phyloP scores from a whole-genome alignment of 35 echinoderm and acorn worm genomes.

The Stichopus chloronotus region DNA sequence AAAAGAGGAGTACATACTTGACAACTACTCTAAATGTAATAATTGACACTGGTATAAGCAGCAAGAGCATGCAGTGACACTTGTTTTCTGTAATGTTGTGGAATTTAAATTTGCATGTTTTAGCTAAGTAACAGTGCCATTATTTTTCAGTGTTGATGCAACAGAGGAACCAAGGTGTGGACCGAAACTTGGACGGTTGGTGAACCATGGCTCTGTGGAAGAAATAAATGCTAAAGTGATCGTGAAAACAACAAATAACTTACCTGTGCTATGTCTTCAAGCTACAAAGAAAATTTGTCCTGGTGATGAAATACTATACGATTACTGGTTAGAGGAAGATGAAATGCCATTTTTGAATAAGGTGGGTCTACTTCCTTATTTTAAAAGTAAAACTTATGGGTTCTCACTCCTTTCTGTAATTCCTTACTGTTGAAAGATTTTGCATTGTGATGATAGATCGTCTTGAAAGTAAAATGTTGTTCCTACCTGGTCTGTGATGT shows the following conservation, averaged over 20 bases:
- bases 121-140: neutral
- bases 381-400: too few relatives aligned
- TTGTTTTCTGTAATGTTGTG: too few relatives aligned
- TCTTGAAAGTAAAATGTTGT: too few relatives aligned
- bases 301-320: neutral
- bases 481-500: too few relatives aligned
- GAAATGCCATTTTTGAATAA: constrained; percentile 12
- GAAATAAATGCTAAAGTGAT: constrained; percentile 13
- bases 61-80: too few relatives aligned
- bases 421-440: too few relatives aligned
- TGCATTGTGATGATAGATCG: too few relatives aligned
- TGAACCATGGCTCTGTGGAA: constrained; percentile 4
- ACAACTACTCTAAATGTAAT: too few relatives aligned
- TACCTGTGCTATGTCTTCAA: neutral
- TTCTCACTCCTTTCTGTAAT: too few relatives aligned
- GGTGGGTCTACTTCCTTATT: neutral
- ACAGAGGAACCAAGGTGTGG: neutral
- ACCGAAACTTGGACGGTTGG: constrained; percentile 6
- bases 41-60: too few relatives aligned
- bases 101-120: too few relatives aligned
- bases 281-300: neutral
- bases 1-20: too few relatives aligned
- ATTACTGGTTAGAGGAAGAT: neutral
- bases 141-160: constrained; percentile 11
- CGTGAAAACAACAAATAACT: neutral